Percentiles rank a stretch among this genome's conserved stretches.
Conservation (phyloP, 2,888 invertebrate species). For the Trissolcus japonicus region DNA sequence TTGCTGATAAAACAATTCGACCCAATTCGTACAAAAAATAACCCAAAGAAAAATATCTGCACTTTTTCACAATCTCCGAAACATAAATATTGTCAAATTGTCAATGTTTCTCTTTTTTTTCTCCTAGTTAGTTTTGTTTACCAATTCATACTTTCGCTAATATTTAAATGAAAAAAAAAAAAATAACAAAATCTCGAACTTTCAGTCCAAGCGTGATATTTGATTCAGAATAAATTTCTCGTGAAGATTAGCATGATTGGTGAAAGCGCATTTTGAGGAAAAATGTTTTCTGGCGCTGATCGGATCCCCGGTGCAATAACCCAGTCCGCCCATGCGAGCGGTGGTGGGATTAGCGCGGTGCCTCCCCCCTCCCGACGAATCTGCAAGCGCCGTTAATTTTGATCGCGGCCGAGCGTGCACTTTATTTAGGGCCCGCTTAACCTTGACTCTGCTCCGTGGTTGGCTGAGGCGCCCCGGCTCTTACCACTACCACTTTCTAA, state of each 20-base stretch:
- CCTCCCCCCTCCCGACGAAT: slow-evolving; percentile 1
- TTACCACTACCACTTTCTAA: slow-evolving; percentile 29
- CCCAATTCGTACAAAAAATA: too few species aligned
- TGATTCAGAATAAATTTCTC: background rate
- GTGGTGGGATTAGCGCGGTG: slow-evolving; percentile 21
- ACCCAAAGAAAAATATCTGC: too few species aligned
- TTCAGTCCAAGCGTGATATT: too few species aligned
- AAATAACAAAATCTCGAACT: too few species aligned
- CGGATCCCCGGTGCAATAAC: slow-evolving; percentile 41
- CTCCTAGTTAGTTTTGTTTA: too few species aligned
- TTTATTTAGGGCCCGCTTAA: slow-evolving; percentile 44
- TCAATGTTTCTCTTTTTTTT: too few species aligned
- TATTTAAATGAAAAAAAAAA: slow-evolving; percentile 11
- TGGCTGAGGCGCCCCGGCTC: slow-evolving; percentile 31
- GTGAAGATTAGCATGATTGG: slow-evolving; percentile 3
- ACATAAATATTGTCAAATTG: too few species aligned
- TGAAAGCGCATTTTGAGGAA: too few species aligned
- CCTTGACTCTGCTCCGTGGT: slow-evolving; percentile 52
- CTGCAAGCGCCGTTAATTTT: slow-evolving; percentile 44
- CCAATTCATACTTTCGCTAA: slow-evolving; percentile 12
- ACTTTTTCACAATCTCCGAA: too few species aligned
- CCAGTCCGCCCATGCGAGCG: slow-evolving; percentile 15
- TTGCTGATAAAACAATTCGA: too few species aligned
- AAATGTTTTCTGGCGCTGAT: slow-evolving; percentile 1
- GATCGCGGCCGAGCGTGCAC: slow-evolving; percentile 33